Base-by-base conservation (phyloP, 2,113 vertebrate species). In the Casuarius casuarius region DNA sequence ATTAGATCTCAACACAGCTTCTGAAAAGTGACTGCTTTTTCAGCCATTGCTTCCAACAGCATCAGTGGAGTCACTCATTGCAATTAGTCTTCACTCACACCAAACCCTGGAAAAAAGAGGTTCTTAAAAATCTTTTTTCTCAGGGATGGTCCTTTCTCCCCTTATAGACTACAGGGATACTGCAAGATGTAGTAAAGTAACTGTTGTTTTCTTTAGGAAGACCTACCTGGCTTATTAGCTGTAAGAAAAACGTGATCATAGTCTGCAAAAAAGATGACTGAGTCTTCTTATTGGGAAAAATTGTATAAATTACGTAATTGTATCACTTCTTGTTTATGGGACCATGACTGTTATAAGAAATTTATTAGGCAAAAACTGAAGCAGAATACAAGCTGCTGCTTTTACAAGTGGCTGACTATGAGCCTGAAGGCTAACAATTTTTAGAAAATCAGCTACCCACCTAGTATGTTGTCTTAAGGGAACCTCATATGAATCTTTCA, bases 401-500 rank as follows among this genome's bases (percentile, higher is more conserved):
- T 96, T 95, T 96, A 90, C 79, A 52, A 28, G 89, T 80, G 67
- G n/a, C 81, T 73, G 76, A 59, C 76, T 68, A 61, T 7, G 52
- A 78, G 71, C 80, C 70, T 95, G 94, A 75, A 0, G 7, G 76
- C 61, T 76, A 56, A 76, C 52, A 54, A 87, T 48, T 85, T 51
- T 92, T 9, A 81, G 89, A 79, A 95, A 93, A 81, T 73, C 92
- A 66, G 80, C 84, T 85, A 56, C 54, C 81, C 76, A 7, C 86
- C 86, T 25, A 74, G 58, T 61, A 28, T 46, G 40, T 66, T 0
- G 0, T 89, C 89, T 77, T 54, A 19, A 59, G 84, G 94, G 91
- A 97, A 42, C 67, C 78, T 65, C 17, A 13, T 68, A 72, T 89
- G 86, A 92, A 93, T 94, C 66, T 94, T 95, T 79, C 58, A 79